These are phyloP conservation scores for Scolopax bukidnonensis DNA, from an alignment of 2,797 vertebrate species.

Conservation along the genomic window DNA sequence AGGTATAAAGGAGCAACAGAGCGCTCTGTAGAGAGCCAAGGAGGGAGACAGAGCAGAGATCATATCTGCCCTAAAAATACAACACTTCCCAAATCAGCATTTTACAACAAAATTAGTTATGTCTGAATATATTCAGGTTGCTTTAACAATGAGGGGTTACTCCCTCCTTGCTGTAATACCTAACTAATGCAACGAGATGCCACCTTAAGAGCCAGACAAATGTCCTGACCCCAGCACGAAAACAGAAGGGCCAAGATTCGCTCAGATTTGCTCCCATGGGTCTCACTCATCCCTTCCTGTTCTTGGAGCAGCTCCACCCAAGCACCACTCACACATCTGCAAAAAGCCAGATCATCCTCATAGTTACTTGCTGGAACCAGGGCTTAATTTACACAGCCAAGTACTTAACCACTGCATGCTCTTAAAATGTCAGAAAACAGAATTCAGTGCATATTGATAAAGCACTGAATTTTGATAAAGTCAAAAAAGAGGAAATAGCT, in stretches of 20 bases:
- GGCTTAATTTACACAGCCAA: not conserved
- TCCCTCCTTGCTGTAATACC: not conserved
- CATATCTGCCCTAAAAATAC: not conserved
- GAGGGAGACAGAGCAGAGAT: not conserved
- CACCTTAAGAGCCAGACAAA: not conserved
- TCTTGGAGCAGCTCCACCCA: constrained; percentile 37
- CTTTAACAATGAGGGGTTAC: not conserved
- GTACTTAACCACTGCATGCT: not conserved
- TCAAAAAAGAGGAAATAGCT: not conserved
- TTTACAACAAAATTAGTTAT: not conserved
- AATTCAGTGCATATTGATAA: not conserved
- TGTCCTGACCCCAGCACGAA: not conserved
- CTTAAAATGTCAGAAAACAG: not conserved
- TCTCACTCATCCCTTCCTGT: constrained; percentile 17
- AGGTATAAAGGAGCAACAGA: not conserved
- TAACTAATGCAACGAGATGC: not conserved
- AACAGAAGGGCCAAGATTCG: not conserved
- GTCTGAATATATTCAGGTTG: not conserved
- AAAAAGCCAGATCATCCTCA: not conserved
- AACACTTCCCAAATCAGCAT: not conserved
- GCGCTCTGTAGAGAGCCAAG: fast-evolving
- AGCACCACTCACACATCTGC: constrained; percentile 27
- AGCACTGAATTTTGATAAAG: not conserved
- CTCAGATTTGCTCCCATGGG: not conserved
- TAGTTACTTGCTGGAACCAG: not conserved